Conservation (phyloP, 2,888 invertebrate species). For the Dione vanillae region DNA sequence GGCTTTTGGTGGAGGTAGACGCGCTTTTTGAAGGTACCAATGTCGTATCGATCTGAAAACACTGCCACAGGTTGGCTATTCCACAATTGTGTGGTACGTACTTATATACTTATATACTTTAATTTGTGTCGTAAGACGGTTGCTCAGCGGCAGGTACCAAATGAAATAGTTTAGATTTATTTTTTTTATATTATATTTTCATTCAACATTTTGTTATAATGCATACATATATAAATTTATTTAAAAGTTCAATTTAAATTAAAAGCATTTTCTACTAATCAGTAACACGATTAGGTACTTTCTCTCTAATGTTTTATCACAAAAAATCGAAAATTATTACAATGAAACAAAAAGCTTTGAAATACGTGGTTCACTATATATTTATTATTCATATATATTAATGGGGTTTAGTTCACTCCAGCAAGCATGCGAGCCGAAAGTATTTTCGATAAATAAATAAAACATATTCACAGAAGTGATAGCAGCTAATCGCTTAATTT, state of each 20-base stretch:
- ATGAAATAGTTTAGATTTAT: no score
- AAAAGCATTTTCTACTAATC: neutral
- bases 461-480: constrained; percentile 37
- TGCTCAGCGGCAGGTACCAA: no score
- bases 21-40: no score
- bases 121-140: no score
- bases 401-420: constrained; percentile 28
- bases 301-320: neutral
- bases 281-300: neutral
- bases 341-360: neutral
- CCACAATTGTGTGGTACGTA: no score
- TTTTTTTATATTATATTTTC: no score
- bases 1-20: no score
- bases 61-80: no score
- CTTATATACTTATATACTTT: no score
- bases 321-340: neutral
- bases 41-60: no score
- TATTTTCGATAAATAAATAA: constrained; percentile 28
- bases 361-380: constrained; percentile 5
- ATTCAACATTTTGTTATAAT: no score
- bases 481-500: constrained; percentile 37
- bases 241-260: no score
- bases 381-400: constrained; percentile 34
- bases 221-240: neutral
- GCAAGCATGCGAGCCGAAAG: constrained; percentile 25